A percentile compares a stretch with the other conserved stretches of the same genome.
phyloP scores from a whole-genome alignment of 2,888 invertebrate genomes.

The Sisyra nigra region DNA sequence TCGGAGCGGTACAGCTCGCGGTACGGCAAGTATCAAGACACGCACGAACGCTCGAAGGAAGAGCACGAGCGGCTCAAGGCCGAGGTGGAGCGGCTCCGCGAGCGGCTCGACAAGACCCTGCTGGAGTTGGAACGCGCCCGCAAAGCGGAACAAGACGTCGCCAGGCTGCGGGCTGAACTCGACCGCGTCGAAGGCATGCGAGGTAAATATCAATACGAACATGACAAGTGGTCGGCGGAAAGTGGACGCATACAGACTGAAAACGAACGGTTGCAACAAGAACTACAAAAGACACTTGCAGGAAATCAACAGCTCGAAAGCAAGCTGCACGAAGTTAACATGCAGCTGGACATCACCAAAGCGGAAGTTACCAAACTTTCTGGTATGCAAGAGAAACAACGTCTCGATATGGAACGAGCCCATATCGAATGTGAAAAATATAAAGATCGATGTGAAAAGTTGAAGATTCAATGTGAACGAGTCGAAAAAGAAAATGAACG shows the following conservation, averaged over 20 bases:
- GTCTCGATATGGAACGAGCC: slow-evolving; percentile 64
- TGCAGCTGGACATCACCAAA: slow-evolving; percentile 66
- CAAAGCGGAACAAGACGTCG: slow-evolving; percentile 50
- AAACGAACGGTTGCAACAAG: slow-evolving; percentile 59
- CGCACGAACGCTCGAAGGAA: slow-evolving; percentile 48
- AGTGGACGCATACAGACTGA: slow-evolving; percentile 33
- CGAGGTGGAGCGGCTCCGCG: slow-evolving; percentile 65
- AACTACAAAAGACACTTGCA: slow-evolving; percentile 48
- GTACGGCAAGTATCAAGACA: slow-evolving; percentile 61
- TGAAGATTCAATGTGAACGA: slow-evolving; percentile 54
- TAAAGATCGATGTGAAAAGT: slow-evolving; percentile 70
- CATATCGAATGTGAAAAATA: slow-evolving; percentile 82
- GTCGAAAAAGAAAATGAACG: slow-evolving; percentile 64
- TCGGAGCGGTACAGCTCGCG: slow-evolving; percentile 54
- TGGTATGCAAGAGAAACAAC: slow-evolving; percentile 62
- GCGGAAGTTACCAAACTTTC: slow-evolving; percentile 60
- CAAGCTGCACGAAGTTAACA: slow-evolving; percentile 59
- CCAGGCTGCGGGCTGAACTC: slow-evolving; percentile 49
- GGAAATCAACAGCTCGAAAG: slow-evolving; percentile 55
- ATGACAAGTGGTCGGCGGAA: slow-evolving; percentile 48
- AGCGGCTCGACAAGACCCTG: slow-evolving; percentile 64
- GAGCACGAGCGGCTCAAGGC: slow-evolving; percentile 61
- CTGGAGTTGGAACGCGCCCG: slow-evolving; percentile 62
- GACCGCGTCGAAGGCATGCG: slow-evolving; percentile 61
- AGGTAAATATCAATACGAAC: slow-evolving; percentile 63